A percentile compares a stretch with the other conserved stretches of the same genome.
Conservation (phyloP, 2,113 vertebrate genomes). For the Tonatia bakeri region DNA sequence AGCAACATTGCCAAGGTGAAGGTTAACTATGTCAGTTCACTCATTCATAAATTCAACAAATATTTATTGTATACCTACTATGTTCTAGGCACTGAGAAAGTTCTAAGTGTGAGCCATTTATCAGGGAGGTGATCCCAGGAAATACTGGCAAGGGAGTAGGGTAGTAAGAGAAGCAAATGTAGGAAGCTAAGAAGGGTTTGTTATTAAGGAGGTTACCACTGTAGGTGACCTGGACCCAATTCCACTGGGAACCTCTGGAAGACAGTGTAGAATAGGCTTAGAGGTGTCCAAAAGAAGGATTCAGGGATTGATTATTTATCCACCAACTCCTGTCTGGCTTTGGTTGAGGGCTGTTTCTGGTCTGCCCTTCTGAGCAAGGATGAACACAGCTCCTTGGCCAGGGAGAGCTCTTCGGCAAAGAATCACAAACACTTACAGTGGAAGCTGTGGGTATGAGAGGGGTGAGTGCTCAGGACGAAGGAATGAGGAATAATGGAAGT, state of each 20-base stretch:
- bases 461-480: background rate
- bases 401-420: background rate
- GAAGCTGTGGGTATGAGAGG: background rate
- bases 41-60: background rate
- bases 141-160: background rate
- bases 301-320: background rate
- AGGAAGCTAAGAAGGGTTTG: background rate
- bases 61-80: background rate
- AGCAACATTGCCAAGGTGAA: background rate
- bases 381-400: background rate
- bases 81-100: background rate
- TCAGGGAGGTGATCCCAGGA: background rate
- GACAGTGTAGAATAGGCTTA: background rate
- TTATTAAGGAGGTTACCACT: background rate
- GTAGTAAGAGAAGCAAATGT: background rate
- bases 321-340: background rate
- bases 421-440: background rate
- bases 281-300: background rate
- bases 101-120: background rate
- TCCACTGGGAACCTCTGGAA: background rate
- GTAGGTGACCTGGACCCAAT: accelerated
- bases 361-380: background rate
- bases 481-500: background rate
- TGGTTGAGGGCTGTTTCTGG: background rate
- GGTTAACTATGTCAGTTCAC: background rate